Base-by-base conservation (phyloP, 2,888 invertebrate genomes). In the Azorinus chamasolen region DNA sequence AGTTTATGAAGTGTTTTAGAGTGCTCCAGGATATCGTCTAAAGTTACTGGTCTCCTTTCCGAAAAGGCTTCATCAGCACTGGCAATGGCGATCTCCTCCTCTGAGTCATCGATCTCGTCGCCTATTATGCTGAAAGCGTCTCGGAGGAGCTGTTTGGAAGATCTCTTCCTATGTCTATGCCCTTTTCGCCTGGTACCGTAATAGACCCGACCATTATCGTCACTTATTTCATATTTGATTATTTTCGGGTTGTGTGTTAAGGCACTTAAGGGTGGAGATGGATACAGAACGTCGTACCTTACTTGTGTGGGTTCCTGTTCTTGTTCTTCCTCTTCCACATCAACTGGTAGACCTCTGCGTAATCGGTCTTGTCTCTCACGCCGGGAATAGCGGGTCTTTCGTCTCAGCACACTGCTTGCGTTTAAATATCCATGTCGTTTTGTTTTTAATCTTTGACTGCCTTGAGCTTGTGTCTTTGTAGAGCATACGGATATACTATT, bases 191-290 rank as follows among this genome's bases (percentile, higher is more conserved):
- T 27, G n/a, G 10, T 14, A 4, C 54, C 25, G 10, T 32, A 32
- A 4, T 10, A 32, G 8, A 16, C 14, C 37, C 24, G 55, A 1
- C 10, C 18, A 10, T 22, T 24, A 2, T 41, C 16, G 16, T 61
- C 22, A 22, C 16, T 18, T 2, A 41, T 53, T 14, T 69, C 39
- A 43, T 68, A 39, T 8, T 74, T 74, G 20, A 87, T 72, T 24
- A 72, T 77, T 65, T 87, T 83, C 3, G 78, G 62, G 46, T 84
- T 83, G 51, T 86, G 85, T 0, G 83, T 71, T 5, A 86, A 48
- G 4, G 83, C 86, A 43, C 80, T 84, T 25, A 77, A 70, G 1
- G 45, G 64, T 10, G 86, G 83, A 54, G 76, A 66, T 25, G 85
- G 85, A 39, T 79, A 78, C 20, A 71, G 41, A 6, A 86, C 79